Evolutionary conservation across 1,140 invertebrate genomes (phyloP), one percentile per base, ranked within the genome.

Genomic region (Pantala flavescens): DNA sequence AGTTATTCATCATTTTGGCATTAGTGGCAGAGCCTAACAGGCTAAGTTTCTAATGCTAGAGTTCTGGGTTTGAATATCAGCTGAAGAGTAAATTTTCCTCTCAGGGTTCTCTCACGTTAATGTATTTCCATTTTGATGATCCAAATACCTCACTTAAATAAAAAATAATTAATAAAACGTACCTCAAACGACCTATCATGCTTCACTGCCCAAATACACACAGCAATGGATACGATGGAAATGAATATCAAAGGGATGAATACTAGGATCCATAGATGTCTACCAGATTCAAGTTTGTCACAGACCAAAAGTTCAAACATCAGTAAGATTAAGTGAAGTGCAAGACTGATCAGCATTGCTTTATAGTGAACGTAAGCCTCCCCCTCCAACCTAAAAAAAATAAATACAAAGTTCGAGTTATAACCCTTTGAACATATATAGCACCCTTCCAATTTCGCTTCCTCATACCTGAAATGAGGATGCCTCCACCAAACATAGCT

Each of bases 181-280:
- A 93, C 92, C 87, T 98, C 96, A 87, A 98, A 98, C 43, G 94
- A 95, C 71, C 96, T 87, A 81, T 98, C 96, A 84, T 98, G 95
- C 85, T 98, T 98, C 0, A 98, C 93, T 77, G 96, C 94, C 97
- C 97, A 99, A 79, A 99, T 95, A 82, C 96, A 98, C 49, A 98
- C 94, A 19, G 94, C 94, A 78, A 98, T 96, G 71, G 96, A 97
- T 42, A 98, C 90, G 78, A 98, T 91, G 43, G 95, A 97, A 77
- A 98, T 95, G 82, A 98, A 96, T 80, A 98, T 96, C 63, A 98
- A 85, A 16, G 96, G 96, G 83, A 97, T 95, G 83, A 98, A 98
- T 63, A 98, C 94, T 75, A 98, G 87, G 78, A 97, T 96, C 97
- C 95, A 97, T 23, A 95, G 83, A 84, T 97, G 94, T 75, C 93